A percentile compares a stretch with the other conserved stretches of the same genome.
phyloP scores from a whole-genome alignment of 2,113 vertebrate species.

The Xenus cinereus region DNA sequence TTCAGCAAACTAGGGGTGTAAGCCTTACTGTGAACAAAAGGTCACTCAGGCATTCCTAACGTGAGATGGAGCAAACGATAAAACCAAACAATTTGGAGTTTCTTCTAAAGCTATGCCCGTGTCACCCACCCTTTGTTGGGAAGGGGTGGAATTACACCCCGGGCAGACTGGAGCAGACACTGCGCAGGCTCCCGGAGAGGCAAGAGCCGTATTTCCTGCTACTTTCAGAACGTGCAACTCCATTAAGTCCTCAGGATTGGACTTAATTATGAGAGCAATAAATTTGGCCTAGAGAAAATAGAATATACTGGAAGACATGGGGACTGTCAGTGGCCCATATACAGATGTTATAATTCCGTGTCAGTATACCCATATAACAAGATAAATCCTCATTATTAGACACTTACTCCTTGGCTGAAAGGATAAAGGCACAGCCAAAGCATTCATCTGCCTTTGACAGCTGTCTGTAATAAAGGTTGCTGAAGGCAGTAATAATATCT shows the following conservation, averaged over 20 bases:
- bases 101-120: background rate
- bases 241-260: constrained; percentile 8
- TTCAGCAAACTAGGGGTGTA: background rate
- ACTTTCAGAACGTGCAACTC: background rate
- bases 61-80: background rate
- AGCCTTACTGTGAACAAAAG: background rate
- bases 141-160: background rate
- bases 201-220: background rate
- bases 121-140: fast-evolving
- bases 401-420: background rate
- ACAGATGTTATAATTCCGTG: constrained; percentile 26
- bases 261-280: constrained; percentile 45
- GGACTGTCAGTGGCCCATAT: constrained; percentile 1
- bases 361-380: background rate
- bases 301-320: constrained; percentile 15
- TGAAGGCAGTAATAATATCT: background rate
- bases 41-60: background rate
- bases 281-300: constrained; percentile 46
- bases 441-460: background rate
- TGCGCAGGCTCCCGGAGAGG: background rate
- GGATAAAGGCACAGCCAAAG: background rate
- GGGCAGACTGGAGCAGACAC: fast-evolving
- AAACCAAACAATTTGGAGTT: background rate
- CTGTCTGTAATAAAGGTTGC: background rate
- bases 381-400: background rate